A percentile compares a stretch with the other conserved stretches of the same genome.
phyloP scores from a whole-genome alignment of 2,888 invertebrate genomes.

The Odontomyia ornata region DNA sequence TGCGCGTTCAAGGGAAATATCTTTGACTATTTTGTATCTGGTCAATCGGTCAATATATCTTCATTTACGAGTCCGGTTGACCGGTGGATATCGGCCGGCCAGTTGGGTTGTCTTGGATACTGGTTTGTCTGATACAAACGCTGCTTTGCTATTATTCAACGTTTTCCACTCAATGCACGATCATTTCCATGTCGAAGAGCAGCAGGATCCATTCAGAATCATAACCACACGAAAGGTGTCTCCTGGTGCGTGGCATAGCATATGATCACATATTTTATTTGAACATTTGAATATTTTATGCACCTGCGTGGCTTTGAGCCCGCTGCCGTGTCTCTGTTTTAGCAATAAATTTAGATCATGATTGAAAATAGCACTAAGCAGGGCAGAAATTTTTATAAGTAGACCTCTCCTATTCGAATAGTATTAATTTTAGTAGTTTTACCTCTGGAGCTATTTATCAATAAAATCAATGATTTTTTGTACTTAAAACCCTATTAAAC shows the following conservation, averaged over 20 bases:
- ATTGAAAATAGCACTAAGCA: no score
- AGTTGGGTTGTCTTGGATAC: constrained; percentile 1
- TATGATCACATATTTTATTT: constrained; percentile 10
- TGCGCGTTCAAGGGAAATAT: constrained; percentile 23
- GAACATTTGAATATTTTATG: background rate
- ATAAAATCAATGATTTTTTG: no score
- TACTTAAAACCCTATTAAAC: no score
- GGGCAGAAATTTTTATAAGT: no score
- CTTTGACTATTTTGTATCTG: constrained; percentile 32
- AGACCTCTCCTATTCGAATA: no score
- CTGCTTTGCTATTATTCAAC: constrained; percentile 13
- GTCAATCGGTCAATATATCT: constrained; percentile 43
- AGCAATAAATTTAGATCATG: no score
- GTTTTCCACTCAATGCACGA: constrained; percentile 2
- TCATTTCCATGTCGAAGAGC: background rate
- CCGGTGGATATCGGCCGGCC: background rate
- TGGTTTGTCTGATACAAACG: background rate
- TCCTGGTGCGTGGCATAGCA: constrained; percentile 10
- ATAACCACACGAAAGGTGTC: constrained; percentile 27
- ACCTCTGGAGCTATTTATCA: no score
- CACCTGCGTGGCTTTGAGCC: background rate
- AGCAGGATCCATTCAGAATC: constrained; percentile 31
- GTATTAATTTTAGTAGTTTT: no score
- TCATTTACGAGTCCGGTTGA: constrained; percentile 13
- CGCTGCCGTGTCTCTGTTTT: background rate